A percentile compares a stretch with the other conserved stretches of the same genome.
These are phyloP conservation scores for Drosophila monieri DNA, from an alignment of 2,888 invertebrate species.

Conservation along the genomic window DNA sequence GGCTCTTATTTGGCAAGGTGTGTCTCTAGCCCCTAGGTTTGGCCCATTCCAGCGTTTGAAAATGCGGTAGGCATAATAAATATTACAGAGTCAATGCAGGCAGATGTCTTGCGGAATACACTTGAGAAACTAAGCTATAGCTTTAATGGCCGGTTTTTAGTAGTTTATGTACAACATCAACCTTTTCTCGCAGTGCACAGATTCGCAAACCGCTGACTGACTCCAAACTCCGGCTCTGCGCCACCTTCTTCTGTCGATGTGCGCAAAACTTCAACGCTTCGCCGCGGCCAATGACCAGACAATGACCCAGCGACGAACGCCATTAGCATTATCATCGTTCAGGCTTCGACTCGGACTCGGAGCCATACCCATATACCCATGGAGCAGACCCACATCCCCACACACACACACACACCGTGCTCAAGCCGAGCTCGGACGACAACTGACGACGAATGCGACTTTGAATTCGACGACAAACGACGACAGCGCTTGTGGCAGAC, in stretches of 20 bases:
- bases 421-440: constrained; percentile 36
- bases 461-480: constrained; percentile 35
- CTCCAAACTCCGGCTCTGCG: constrained; percentile 27
- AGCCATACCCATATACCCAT: constrained; percentile 29
- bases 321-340: constrained; percentile 78
- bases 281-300: constrained; percentile 79
- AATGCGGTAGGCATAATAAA: constrained; percentile 55
- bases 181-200: constrained; percentile 19
- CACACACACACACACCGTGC: constrained; percentile 17
- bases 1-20: constrained; percentile 22
- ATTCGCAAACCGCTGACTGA: constrained; percentile 36
- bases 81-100: constrained; percentile 11
- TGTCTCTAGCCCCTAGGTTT: constrained; percentile 21
- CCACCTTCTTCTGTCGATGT: constrained; percentile 60
- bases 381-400: constrained; percentile 19
- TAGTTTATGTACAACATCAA: no score
- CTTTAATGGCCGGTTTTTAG: no score
- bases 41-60: constrained; percentile 18
- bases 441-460: constrained; percentile 8
- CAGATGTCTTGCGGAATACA: background rate
- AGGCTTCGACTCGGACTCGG: constrained; percentile 29
- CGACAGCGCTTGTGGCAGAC: constrained; percentile 55
- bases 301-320: constrained; percentile 78
- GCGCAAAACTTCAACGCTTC: constrained; percentile 70
- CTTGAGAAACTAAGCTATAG: background rate